phyloP scores from a whole-genome alignment of 1,140 invertebrate genomes.

The Camponotus vicinus region DNA sequence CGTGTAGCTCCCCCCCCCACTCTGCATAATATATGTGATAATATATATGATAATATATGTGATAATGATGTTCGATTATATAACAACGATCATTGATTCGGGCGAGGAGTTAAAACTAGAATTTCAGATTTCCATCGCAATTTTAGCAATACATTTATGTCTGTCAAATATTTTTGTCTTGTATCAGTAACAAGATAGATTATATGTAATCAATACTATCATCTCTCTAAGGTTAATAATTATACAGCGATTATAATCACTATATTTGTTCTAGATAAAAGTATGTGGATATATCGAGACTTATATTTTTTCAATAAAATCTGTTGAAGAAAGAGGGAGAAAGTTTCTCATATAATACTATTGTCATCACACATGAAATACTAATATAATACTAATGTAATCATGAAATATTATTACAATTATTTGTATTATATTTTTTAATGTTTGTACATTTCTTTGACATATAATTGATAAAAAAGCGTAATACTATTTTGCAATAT shows the following conservation, averaged over 20 bases:
- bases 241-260: background rate
- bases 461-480: background rate
- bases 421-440: background rate
- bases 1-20: background rate
- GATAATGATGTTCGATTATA: background rate
- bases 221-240: background rate
- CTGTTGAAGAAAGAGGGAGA: background rate
- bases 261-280: background rate
- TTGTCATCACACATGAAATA: background rate
- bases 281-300: no score
- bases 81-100: background rate
- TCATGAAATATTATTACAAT: background rate
- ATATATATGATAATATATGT: no score
- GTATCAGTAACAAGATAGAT: background rate
- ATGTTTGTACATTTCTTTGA: slow-evolving; percentile 1
- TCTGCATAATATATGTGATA: no score
- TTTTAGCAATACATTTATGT: background rate
- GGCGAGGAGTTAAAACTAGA: background rate
- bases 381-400: background rate
- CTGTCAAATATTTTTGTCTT: background rate
- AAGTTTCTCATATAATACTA: background rate
- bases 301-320: background rate
- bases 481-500: background rate
- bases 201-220: background rate
- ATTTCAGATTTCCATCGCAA: background rate